These are phyloP conservation scores for Campoletis raptor DNA, from an alignment of 2,888 invertebrate genomes.

Conservation along the genomic window DNA sequence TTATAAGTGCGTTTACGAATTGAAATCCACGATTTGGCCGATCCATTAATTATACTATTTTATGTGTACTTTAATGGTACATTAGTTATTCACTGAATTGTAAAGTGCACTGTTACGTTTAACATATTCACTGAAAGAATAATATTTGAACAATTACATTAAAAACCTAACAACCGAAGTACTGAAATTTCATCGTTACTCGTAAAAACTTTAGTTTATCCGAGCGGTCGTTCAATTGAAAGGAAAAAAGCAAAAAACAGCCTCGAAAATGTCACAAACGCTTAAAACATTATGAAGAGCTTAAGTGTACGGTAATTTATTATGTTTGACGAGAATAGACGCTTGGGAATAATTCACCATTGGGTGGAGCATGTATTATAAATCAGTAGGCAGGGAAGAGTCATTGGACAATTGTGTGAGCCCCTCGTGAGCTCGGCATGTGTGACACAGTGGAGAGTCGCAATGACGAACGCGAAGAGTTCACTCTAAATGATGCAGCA, in stretches of 20 bases:
- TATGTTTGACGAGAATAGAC: background rate
- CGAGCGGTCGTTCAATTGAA: background rate
- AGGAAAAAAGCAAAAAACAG: background rate
- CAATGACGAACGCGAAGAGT: slow-evolving; percentile 35
- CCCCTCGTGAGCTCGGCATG: background rate
- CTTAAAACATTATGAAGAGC: background rate
- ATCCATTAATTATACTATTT: slow-evolving; percentile 28
- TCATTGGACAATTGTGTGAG: background rate
- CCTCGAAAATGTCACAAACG: background rate
- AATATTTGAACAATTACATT: background rate
- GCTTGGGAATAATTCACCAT: background rate
- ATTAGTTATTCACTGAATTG: background rate
- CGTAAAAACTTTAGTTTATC: background rate
- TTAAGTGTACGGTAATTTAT: background rate
- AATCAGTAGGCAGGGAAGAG: background rate
- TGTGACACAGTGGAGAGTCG: slow-evolving; percentile 1
- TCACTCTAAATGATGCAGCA: slow-evolving; percentile 27
- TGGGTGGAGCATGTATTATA: background rate
- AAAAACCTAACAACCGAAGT: background rate
- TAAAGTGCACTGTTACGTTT: background rate
- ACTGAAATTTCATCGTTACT: background rate
- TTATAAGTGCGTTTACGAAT: slow-evolving; percentile 37
- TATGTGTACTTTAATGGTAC: background rate
- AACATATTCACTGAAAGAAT: background rate
- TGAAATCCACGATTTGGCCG: slow-evolving; percentile 33